Conservation (phyloP, 2,113 vertebrate genomes). For the Neopipo cinnamomea region DNA sequence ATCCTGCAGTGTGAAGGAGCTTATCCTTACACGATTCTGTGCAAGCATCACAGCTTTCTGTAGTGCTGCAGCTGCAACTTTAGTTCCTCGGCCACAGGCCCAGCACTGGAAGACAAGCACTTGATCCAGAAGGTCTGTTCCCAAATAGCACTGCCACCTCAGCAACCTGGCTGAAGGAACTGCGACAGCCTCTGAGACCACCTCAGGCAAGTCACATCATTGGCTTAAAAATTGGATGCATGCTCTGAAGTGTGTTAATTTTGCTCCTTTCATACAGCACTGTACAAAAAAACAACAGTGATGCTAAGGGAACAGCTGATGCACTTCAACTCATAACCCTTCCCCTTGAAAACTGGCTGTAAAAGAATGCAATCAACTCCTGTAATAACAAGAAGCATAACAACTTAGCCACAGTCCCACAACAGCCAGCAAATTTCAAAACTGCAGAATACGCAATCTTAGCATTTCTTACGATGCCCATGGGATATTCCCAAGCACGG, state of each 20-base stretch:
- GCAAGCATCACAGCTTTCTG: rapidly evolving
- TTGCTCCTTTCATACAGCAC: background rate
- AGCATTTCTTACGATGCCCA: rapidly evolving
- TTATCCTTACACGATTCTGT: background rate
- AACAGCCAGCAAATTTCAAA: background rate
- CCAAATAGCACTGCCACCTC: background rate
- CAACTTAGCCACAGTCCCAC: background rate
- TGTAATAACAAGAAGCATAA: background rate
- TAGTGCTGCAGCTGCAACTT: background rate
- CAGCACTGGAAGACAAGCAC: background rate
- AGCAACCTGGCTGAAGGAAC: background rate
- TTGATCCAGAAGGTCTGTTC: background rate
- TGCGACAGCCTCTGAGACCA: background rate
- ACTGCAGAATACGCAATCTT: background rate
- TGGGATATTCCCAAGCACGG: rapidly evolving
- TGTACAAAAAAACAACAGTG: background rate
- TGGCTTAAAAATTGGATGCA: background rate
- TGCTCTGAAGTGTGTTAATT: background rate
- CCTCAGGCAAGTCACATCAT: background rate
- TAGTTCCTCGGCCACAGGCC: background rate
- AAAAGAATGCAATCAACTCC: background rate
- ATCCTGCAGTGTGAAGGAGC: background rate
- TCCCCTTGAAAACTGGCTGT: background rate
- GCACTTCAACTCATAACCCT: background rate
- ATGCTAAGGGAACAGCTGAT: background rate